Conservation (phyloP, 2,888 invertebrate species). For the Xylota segnis region DNA sequence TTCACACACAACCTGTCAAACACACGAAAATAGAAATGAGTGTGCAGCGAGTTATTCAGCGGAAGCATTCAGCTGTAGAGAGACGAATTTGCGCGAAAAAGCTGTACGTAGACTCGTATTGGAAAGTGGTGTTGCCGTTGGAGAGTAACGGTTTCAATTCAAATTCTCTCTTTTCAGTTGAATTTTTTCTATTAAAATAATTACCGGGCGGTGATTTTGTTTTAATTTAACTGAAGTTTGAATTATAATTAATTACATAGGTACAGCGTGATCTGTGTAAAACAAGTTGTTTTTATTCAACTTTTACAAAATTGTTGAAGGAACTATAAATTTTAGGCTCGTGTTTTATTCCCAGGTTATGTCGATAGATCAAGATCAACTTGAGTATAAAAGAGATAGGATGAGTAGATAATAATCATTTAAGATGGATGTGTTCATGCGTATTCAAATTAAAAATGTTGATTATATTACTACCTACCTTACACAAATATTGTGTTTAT, state of each 20-base stretch:
- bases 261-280: neutral
- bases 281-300: neutral
- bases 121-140: constrained; percentile 25
- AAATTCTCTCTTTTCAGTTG: neutral
- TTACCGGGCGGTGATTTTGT: neutral
- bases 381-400: too few relatives aligned
- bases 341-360: too few relatives aligned
- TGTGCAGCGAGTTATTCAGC: constrained; percentile 52
- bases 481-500: too few relatives aligned
- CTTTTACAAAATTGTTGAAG: neutral
- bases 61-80: constrained; percentile 51
- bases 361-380: too few relatives aligned
- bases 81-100: constrained; percentile 51
- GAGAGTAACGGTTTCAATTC: constrained; percentile 6
- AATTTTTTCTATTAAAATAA: neutral
- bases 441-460: too few relatives aligned
- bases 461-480: too few relatives aligned
- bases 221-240: constrained; percentile 3
- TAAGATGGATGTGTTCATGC: too few relatives aligned
- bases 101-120: neutral
- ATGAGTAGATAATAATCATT: neutral
- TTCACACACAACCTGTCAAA: constrained; percentile 73
- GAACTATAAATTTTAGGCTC: too few relatives aligned
- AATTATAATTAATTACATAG: neutral
- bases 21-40: constrained; percentile 74